Percentiles rank a stretch among this genome's conserved stretches.
phyloP scores from a whole-genome alignment of 1,140 invertebrate species.

The Atta cephalotes region DNA sequence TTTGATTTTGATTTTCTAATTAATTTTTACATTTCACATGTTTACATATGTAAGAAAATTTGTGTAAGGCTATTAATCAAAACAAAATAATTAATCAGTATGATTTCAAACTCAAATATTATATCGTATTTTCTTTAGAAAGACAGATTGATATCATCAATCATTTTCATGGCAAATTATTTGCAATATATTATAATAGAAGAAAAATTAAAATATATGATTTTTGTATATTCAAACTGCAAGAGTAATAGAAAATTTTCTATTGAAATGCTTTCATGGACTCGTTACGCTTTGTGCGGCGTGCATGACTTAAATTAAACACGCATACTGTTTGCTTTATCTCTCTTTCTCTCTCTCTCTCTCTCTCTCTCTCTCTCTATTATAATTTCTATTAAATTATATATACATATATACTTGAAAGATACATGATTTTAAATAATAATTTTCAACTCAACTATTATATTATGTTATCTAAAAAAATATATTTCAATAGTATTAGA shows the following conservation, averaged over 20 bases:
- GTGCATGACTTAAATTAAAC: conserved; percentile 23
- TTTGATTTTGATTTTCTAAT: background rate
- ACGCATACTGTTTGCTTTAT: conserved; percentile 44
- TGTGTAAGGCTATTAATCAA: background rate
- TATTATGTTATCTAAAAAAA: background rate
- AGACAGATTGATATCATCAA: background rate
- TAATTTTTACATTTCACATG: background rate
- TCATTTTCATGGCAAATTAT: conserved; percentile 15
- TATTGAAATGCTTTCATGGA: background rate
- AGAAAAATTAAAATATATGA: conserved; percentile 18
- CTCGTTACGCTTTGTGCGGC: conserved; percentile 26
- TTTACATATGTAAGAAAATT: background rate
- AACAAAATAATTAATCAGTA: background rate
- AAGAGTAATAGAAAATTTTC: conserved; percentile 38
- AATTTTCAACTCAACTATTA: background rate
- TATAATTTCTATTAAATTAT: conserved; percentile 41
- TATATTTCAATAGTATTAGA: background rate
- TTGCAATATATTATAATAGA: background rate
- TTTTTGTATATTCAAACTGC: background rate
- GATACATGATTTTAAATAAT: background rate
- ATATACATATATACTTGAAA: background rate
- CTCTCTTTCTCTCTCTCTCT: too few species aligned
- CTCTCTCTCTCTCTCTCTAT: background rate
- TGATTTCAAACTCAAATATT: background rate
- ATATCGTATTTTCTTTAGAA: background rate